Percentiles rank a stretch among this genome's conserved stretches.
Conservation (phyloP, 2,888 invertebrate genomes). For the Drosophila tanythrix region DNA sequence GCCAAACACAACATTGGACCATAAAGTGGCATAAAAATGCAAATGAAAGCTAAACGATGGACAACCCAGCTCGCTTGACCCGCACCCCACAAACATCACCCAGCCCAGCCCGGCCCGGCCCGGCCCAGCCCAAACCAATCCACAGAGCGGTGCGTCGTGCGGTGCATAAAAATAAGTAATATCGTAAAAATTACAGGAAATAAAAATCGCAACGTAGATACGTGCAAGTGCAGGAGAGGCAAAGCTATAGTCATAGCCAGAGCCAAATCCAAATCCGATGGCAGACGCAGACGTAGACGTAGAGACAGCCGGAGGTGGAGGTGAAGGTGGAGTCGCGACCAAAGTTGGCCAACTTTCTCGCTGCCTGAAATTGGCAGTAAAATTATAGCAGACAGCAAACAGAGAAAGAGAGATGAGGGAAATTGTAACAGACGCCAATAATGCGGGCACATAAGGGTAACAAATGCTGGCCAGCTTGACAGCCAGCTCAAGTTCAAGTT, state of each 20-base stretch:
- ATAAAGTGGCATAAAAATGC: slow-evolving; percentile 73
- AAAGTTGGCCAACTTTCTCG: slow-evolving; percentile 70
- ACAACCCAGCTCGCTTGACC: slow-evolving; percentile 42
- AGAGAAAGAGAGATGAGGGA: slow-evolving; percentile 39
- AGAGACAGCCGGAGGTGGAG: background rate
- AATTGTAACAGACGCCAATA: slow-evolving; percentile 65
- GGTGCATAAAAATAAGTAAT: slow-evolving; percentile 79
- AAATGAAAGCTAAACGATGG: slow-evolving; percentile 72
- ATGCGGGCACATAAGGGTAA: slow-evolving; percentile 14
- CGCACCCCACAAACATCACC: slow-evolving; percentile 16
- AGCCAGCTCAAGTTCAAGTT: slow-evolving; percentile 63
- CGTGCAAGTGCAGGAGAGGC: slow-evolving; percentile 68
- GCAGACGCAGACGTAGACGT: background rate
- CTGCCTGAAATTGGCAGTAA: slow-evolving; percentile 70
- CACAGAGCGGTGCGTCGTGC: slow-evolving; percentile 57
- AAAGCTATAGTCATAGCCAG: slow-evolving; percentile 20
- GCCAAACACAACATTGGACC: slow-evolving; percentile 45
- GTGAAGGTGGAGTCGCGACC: slow-evolving; percentile 11
- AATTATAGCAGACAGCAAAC: slow-evolving; percentile 64
- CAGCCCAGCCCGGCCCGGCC: background rate
- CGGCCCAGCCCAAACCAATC: slow-evolving; percentile 7
- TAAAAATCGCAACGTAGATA: slow-evolving; percentile 76
- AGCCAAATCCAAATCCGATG: slow-evolving; percentile 1
- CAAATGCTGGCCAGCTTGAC: slow-evolving; percentile 37
- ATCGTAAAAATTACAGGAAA: slow-evolving; percentile 79